Evolutionary conservation across 2,888 invertebrate species (phyloP).

Genomic region (Ypsolopha scabrella): DNA sequence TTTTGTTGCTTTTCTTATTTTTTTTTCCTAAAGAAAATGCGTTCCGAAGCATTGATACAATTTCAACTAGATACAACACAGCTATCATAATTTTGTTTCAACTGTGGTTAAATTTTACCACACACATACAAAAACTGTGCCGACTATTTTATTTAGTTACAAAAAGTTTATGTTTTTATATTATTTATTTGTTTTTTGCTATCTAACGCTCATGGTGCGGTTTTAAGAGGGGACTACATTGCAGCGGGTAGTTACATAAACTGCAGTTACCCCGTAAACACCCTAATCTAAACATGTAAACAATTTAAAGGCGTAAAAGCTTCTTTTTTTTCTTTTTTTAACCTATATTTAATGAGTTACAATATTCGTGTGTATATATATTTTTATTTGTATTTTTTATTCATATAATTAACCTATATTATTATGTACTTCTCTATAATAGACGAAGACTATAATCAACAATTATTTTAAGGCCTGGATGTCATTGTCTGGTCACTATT

Average conservation of each 20-base stretch:
- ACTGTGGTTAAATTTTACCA: not conserved
- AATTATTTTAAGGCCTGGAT: slow-evolving; percentile 33
- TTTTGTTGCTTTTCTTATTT: slow-evolving; percentile 22
- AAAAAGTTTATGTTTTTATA: slow-evolving; percentile 19
- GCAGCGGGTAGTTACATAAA: slow-evolving; percentile 48
- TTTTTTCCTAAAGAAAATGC: slow-evolving; percentile 46
- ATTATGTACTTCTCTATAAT: slow-evolving; percentile 64
- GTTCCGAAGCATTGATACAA: slow-evolving; percentile 43
- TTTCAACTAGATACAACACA: slow-evolving; percentile 19
- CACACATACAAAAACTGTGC: slow-evolving; percentile 1
- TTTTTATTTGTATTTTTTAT: slow-evolving; percentile 64
- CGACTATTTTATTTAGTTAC: slow-evolving; percentile 13
- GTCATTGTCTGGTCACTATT: too few species aligned
- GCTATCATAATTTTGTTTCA: slow-evolving; percentile 12
- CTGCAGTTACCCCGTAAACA: slow-evolving; percentile 41
- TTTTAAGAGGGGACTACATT: slow-evolving; percentile 22
- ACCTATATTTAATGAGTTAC: slow-evolving; percentile 58
- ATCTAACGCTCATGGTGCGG: slow-evolving; percentile 56
- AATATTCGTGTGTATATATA: slow-evolving; percentile 65
- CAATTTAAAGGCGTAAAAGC: slow-evolving; percentile 65
- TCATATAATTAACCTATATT: slow-evolving; percentile 56
- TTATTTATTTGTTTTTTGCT: slow-evolving; percentile 41
- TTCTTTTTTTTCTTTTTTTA: slow-evolving; percentile 52
- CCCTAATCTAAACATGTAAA: slow-evolving; percentile 61
- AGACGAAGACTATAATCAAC: slow-evolving; percentile 64